Percentiles rank a stretch among this genome's conserved stretches.
Conservation (phyloP, 2,797 vertebrate species). For the Melopsittacus undulatus region DNA sequence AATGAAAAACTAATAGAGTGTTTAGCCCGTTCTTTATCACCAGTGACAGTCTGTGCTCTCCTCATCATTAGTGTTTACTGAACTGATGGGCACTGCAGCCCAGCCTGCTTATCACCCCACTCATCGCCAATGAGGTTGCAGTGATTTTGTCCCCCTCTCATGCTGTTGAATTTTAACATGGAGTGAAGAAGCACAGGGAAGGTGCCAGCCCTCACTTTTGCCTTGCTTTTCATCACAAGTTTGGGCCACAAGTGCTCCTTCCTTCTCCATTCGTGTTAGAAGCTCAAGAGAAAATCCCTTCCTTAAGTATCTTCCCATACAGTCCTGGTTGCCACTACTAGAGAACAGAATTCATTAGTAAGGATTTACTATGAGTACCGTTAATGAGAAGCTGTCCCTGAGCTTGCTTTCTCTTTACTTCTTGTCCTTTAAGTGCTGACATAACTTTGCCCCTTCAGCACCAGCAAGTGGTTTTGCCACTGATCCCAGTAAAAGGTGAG, state of each 20-base stretch:
- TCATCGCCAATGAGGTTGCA: slow-evolving; percentile 11
- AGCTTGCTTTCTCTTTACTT: background rate
- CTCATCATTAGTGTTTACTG: slow-evolving; percentile 78
- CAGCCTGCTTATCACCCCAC: slow-evolving; percentile 42
- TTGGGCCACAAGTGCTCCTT: background rate
- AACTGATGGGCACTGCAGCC: slow-evolving; percentile 68
- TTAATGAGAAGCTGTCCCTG: background rate
- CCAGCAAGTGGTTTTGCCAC: background rate
- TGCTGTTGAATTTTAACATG: background rate
- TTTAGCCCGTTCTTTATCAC: slow-evolving; percentile 79
- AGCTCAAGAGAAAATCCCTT: background rate
- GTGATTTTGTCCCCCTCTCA: background rate
- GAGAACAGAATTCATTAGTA: background rate
- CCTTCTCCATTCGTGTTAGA: fast-evolving
- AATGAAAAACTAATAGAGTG: slow-evolving; percentile 80
- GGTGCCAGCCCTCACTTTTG: background rate
- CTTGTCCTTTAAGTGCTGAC: background rate
- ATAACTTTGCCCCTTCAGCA: background rate
- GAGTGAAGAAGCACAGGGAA: background rate
- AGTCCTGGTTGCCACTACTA: background rate
- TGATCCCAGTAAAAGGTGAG: background rate
- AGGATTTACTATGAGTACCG: background rate
- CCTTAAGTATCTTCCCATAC: background rate
- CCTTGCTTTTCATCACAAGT: background rate
- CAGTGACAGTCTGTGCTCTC: slow-evolving; percentile 53